Evolutionary conservation across 2,888 invertebrate genomes (phyloP), one percentile per base, ranked within the genome.

Genomic region (Diplazon laetatorius): DNA sequence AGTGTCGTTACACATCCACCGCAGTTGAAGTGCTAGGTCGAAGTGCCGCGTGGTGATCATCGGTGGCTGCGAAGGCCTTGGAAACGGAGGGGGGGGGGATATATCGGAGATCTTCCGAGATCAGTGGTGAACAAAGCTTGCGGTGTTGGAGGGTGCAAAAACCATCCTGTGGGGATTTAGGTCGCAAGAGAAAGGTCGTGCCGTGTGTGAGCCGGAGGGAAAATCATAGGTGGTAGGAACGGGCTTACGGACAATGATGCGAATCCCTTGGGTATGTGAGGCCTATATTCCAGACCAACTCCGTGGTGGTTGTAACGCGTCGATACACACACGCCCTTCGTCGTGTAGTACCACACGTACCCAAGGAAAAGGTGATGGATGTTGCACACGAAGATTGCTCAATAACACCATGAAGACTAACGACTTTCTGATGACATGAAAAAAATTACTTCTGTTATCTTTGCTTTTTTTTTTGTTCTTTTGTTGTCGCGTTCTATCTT

Each of bases 71-170:
- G 42, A n/a, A n/a, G 42, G 42, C n/a, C 30, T 2, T n/a, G 42
- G 14, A 20, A 22, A 42, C 18, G 55, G 14, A 22, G 30, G 44
- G 59, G 22, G 30, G 44, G 52, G 35, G 39, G 52, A 44, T 66
- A 63, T 66, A 72, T 72, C 76, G 65, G 78, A 77, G 73, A 78
- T 82, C 78, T 74, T 39, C 78, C 72, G 59, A 79, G 81, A 82
- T 82, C 80, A 74, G 81, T 82, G 78, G 65, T 62, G 81, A 81
- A 82, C 82, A 80, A 82, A 80, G 80, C 80, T 78, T 70, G 68
- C 69, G 65, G 65, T 63, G 63, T 25, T 50, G 25, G 50, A 78
- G 72, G 71, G 78, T 76, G 80, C 73, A 82, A 82, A 81, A 82
- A 82, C 75, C 80, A 80, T 82, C 78, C 80, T 65, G 59, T 60